Base-by-base conservation (phyloP, 2,888 invertebrate genomes). In the Dryobotodes eremita region DNA sequence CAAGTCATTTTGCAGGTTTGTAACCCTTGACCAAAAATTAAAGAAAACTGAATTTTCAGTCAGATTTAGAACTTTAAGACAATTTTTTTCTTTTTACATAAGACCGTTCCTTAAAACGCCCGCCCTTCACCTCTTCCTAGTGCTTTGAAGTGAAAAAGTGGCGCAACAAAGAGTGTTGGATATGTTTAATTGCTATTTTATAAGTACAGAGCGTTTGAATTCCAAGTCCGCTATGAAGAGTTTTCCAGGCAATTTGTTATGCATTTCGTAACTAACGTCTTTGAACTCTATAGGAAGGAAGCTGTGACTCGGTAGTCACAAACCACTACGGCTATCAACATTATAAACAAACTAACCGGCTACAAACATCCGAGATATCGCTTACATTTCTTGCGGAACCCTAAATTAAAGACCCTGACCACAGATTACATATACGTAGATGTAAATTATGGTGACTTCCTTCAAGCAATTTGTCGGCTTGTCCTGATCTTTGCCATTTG, bases 401-500 rank as follows among this genome's bases (percentile, higher is more conserved):
- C 76, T 85, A 78, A 70, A 65, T 71, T 73, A 65, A 71, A 70
- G 66, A 65, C 57, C 69, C 62, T 84, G 84, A 84, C 68, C 68
- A 82, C 62, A 64, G 62, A 79, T 83, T 78, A 76, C 64, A 66
- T 36, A 55, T 20, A 50, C 62, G 10, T 26, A 61, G 59, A 69
- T 23, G 46, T 71, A 71, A 86, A 77, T 76, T 64, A 69, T 64
- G 31, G 74, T 62, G 13, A 88, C 75, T 81, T 81, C 80, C 83
- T 82, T 75, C 55, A 76, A 84, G 62, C 55, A 57, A 82, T 79
- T 79, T 85, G 70, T 77, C 62, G 5, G 53, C 20, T 72, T 81
- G 62, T 84, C 75, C 73, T 80, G 80, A 89, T 86, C 81, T 86
- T 80, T 85, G 82, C 61, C 77, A 84, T 82, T 85, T 83, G 62